phyloP scores from a whole-genome alignment of 2,888 invertebrate species.

The Capitulum mitella region DNA sequence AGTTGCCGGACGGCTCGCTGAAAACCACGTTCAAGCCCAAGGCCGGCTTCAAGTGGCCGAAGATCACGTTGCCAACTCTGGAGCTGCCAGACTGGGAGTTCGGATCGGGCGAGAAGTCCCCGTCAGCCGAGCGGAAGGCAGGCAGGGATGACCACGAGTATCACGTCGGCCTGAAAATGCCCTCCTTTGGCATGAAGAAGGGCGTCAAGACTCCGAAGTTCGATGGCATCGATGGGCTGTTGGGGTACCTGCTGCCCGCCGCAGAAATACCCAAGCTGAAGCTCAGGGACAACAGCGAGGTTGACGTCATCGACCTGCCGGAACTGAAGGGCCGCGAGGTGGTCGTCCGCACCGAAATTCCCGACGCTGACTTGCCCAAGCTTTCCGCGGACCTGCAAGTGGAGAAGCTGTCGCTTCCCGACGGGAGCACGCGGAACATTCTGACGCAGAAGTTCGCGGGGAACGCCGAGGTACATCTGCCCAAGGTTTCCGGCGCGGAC shows the following conservation, averaged over 20 bases:
- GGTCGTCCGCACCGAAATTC: background rate
- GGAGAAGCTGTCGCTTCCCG: background rate
- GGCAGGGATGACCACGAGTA: background rate
- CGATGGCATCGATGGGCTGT: background rate
- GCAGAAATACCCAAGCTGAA: background rate
- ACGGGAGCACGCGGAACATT: background rate
- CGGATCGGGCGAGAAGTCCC: background rate
- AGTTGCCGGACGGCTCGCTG: background rate
- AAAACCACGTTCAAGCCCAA: constrained; percentile 11
- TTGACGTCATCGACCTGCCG: background rate
- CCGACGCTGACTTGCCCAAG: background rate
- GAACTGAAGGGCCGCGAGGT: background rate
- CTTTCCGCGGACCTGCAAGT: background rate
- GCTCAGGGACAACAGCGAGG: background rate
- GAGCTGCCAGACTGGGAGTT: constrained; percentile 1
- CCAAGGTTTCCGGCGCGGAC: constrained; percentile 27
- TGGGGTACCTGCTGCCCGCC: background rate
- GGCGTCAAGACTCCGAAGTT: constrained; percentile 15
- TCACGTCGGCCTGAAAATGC: background rate
- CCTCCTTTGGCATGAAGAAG: background rate
- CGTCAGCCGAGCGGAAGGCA: background rate
- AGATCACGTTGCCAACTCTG: background rate
- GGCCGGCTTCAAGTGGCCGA: constrained; percentile 4
- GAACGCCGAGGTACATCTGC: constrained; percentile 27
- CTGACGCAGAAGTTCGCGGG: constrained; percentile 17